Conservation (phyloP, 53 echinoderm and acorn worm genomes). For the Actinopyga echinites region DNA sequence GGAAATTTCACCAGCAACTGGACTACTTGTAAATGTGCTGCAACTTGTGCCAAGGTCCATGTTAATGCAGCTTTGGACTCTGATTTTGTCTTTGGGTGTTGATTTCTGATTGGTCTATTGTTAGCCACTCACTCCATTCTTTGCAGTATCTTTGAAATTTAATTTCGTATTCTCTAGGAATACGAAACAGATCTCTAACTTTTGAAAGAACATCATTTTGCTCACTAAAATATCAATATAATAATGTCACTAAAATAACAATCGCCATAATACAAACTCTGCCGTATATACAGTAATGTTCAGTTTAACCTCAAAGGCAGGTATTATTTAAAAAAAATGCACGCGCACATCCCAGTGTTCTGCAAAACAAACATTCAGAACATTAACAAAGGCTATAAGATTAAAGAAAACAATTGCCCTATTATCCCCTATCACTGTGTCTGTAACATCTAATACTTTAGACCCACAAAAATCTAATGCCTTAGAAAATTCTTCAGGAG, state of each 20-base stretch:
- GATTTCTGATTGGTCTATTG: neutral
- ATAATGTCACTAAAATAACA: neutral
- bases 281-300: neutral
- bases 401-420: neutral
- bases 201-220: neutral
- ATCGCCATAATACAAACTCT: neutral
- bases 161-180: constrained; percentile 13
- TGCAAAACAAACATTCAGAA: neutral
- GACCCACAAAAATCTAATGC: constrained; percentile 1
- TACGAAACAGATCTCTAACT: neutral
- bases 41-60: no score
- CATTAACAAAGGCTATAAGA: neutral
- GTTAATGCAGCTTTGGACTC: neutral
- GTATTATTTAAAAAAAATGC: neutral
- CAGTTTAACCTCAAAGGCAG: neutral
- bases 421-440: constrained; percentile 13
- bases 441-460: constrained; percentile 5
- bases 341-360: neutral
- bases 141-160: neutral
- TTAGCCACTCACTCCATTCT: constrained; percentile 15
- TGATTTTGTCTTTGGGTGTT: constrained; percentile 1
- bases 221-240: neutral
- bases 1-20: no score
- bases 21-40: no score
- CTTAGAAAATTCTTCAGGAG: neutral